Evolutionary conservation across 2,888 invertebrate genomes (phyloP), one percentile per base, ranked within the genome.

Genomic region (Seira ritae): DNA sequence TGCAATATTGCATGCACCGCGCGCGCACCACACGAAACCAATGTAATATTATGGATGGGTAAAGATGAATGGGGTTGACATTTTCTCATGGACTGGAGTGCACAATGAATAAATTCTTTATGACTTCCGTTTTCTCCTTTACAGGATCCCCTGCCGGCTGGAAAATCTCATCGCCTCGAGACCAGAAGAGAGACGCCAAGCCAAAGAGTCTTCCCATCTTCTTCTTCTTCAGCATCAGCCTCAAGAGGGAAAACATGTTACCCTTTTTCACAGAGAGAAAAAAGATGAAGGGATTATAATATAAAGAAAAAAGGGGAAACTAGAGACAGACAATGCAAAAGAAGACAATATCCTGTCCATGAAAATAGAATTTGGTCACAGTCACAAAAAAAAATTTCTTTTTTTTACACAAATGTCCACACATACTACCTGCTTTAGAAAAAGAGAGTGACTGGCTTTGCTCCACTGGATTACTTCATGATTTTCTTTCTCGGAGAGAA

Each of bases 81-180:
- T 84, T 82, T 77, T 82, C 72, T 46, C 42, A 24, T 69, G 74
- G 74, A 81, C 37, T 77, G 76, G 60, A 82, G 82, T 72, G 77
- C 72, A 82, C 67, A 75, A 74, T 86, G 87, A 86, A 88, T 87
- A 87, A 88, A 88, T 88, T 87, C 86, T 87, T 88, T 88, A 88
- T 88, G 88, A 88, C 88, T 87, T 88, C 88, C 88, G 88, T 88
- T 87, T 87, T 75, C 84, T 82, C 77, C 46, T 71, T 62, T 69
- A 74, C 79, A 87, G 85, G 84, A 82, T 86, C 82, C 78, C 72
- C 72, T 77, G 68, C 17, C 60, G 62, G 71, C 22, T 37, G 4
- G 62, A 1, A 31, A 67, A 76, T n/a, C 22, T 22, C 55, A n/a
- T 22, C 19, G 8, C 15, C 17, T 12, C 12, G 15, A 50, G 50